These are phyloP conservation scores for Bombus superbus DNA, from an alignment of 1,140 invertebrate species.

Conservation along the genomic window DNA sequence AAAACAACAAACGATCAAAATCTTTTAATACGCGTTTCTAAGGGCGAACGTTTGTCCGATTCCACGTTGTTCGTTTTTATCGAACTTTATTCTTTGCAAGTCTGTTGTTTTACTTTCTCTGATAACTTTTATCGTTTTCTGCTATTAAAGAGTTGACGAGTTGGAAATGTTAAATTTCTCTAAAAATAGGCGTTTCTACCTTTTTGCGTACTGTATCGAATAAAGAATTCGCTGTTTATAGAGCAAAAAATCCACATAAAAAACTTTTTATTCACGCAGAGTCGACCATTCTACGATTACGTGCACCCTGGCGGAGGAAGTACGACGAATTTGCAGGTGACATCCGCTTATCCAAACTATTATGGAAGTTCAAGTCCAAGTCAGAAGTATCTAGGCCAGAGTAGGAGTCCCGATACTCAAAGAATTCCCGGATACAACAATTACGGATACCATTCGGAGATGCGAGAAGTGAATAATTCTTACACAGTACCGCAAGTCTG, in stretches of 20 bases:
- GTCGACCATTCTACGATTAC: slow-evolving; percentile 74
- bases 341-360: slow-evolving; percentile 71
- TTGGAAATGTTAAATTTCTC: too few relatives aligned
- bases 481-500: slow-evolving; percentile 74
- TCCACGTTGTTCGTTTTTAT: too few relatives aligned
- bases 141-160: too few relatives aligned
- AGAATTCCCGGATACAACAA: slow-evolving; percentile 73
- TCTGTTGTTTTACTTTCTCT: too few relatives aligned
- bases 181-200: too few relatives aligned
- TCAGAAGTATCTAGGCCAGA: slow-evolving; percentile 51
- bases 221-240: neutral
- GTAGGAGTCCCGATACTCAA: slow-evolving; percentile 48
- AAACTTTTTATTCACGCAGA: slow-evolving; percentile 50
- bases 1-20: too few relatives aligned
- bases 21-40: too few relatives aligned
- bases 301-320: slow-evolving; percentile 63
- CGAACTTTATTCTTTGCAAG: too few relatives aligned
- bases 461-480: slow-evolving; percentile 75
- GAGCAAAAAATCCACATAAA: neutral
- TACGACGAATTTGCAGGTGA: slow-evolving; percentile 45
- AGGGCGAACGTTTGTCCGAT: too few relatives aligned
- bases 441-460: slow-evolving; percentile 77
- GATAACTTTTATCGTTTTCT: too few relatives aligned
- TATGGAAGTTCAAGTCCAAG: slow-evolving; percentile 73
- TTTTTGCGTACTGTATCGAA: neutral